Conservation (phyloP, 2,888 invertebrate species). For the Andrena praecox region DNA sequence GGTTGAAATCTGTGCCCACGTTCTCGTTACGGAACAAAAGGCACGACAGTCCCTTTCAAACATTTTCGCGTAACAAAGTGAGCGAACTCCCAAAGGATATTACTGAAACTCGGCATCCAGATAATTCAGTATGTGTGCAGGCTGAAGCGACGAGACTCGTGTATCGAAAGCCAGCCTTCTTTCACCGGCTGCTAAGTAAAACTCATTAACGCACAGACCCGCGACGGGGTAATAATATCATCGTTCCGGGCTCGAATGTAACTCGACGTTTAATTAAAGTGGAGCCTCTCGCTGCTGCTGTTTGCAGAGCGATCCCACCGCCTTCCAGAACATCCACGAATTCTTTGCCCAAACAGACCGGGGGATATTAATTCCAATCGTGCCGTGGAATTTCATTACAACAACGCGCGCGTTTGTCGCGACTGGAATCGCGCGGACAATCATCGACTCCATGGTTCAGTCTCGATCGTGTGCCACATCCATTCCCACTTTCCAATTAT, state of each 20-base stretch:
- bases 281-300: constrained; percentile 28
- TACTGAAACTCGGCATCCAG: too few species aligned
- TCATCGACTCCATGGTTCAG: constrained; percentile 13
- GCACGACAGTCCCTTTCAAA: too few species aligned
- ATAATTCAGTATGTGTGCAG: too few species aligned
- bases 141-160: too few species aligned
- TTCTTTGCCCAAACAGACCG: constrained; percentile 44
- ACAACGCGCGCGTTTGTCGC: constrained; percentile 17
- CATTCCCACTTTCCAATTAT: too few species aligned
- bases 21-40: too few species aligned
- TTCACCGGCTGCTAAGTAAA: constrained; percentile 25
- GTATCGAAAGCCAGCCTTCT: constrained; percentile 3
- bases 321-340: constrained; percentile 1
- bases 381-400: constrained; percentile 30
- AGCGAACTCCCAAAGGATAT: too few species aligned
- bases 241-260: constrained; percentile 37
- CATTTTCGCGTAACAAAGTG: too few species aligned
- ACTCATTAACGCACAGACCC: constrained; percentile 42
- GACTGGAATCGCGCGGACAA: constrained; percentile 12
- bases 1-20: too few species aligned
- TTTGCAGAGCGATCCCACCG: constrained; percentile 4
- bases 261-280: constrained; percentile 57
- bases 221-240: constrained; percentile 48
- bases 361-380: constrained; percentile 33
- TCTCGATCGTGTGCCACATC: background rate